Evolutionary conservation across 2,888 invertebrate genomes (phyloP).

Genomic region (Lamproptera curius): DNA sequence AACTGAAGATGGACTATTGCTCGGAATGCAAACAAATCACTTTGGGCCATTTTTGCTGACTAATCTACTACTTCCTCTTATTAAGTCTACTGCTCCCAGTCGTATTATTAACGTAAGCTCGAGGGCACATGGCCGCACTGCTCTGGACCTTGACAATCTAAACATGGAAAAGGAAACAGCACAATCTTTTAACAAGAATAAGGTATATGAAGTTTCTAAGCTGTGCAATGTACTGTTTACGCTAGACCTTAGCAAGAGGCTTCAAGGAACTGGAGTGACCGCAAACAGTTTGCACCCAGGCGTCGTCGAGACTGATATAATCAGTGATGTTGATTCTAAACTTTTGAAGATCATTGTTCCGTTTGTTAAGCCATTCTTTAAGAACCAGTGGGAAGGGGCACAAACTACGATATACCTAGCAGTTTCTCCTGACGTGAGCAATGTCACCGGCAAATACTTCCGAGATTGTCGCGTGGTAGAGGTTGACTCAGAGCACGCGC

Average conservation of each 20-base stretch:
- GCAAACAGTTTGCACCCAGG: constrained; percentile 91
- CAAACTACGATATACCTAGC: constrained; percentile 77
- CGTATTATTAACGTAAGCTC: constrained; percentile 49
- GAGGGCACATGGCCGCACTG: constrained; percentile 33
- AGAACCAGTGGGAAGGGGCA: constrained; percentile 53
- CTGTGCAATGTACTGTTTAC: constrained; percentile 86
- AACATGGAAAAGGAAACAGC: constrained; percentile 24
- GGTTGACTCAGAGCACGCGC: constrained; percentile 51
- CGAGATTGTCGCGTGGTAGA: constrained; percentile 70
- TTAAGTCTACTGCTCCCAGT: constrained; percentile 39
- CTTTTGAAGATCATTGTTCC: constrained; percentile 51
- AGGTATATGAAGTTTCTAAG: constrained; percentile 77
- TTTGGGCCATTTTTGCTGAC: constrained; percentile 83
- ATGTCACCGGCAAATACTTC: constrained; percentile 80
- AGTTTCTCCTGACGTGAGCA: constrained; percentile 72
- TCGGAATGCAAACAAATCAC: constrained; percentile 77
- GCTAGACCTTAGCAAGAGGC: constrained; percentile 81
- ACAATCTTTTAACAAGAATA: constrained; percentile 8
- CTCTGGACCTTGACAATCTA: constrained; percentile 32
- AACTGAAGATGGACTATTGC: constrained; percentile 79
- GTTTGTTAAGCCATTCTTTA: constrained; percentile 37
- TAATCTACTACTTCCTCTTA: constrained; percentile 70
- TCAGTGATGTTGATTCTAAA: constrained; percentile 62
- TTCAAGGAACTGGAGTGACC: constrained; percentile 84
- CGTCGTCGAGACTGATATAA: constrained; percentile 81